Percentiles rank a stretch among this genome's conserved stretches.
These are phyloP conservation scores for Sweltsa coloradensis DNA, from an alignment of 1,140 invertebrate genomes.

Conservation along the genomic window DNA sequence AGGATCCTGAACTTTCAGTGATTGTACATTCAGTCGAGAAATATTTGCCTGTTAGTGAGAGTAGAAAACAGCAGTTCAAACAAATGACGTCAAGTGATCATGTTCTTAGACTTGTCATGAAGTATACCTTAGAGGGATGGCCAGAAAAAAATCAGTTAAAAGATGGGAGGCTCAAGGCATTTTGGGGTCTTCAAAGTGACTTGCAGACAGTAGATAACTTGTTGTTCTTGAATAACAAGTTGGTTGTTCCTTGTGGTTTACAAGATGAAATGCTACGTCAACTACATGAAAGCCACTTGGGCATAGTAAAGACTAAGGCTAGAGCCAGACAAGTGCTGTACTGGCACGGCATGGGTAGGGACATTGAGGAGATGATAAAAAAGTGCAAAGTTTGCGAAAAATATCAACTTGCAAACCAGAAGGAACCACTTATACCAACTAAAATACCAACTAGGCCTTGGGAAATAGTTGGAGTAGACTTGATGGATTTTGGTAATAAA, in stretches of 20 bases:
- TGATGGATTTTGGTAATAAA: slow-evolving; percentile 1
- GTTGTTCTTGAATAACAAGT: background rate
- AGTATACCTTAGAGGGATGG: background rate
- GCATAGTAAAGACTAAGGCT: background rate
- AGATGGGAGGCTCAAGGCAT: background rate
- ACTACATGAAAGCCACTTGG: slow-evolving; percentile 5
- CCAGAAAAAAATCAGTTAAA: background rate
- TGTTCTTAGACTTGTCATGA: background rate
- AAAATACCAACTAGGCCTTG: slow-evolving; percentile 1
- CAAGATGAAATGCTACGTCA: background rate
- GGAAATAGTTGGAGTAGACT: slow-evolving; percentile 1
- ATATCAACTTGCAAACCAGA: slow-evolving; percentile 2
- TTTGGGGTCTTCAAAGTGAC: background rate
- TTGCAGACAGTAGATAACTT: background rate
- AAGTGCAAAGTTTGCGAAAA: slow-evolving; percentile 11
- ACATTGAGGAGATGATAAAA: slow-evolving; percentile 5
- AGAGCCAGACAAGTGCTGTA: slow-evolving; percentile 2
- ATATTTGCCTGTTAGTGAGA: background rate
- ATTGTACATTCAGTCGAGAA: too few species aligned
- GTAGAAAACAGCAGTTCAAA: background rate
- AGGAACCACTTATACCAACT: slow-evolving; percentile 8
- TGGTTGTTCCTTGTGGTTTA: slow-evolving; percentile 1
- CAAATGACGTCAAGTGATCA: background rate
- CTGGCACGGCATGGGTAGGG: slow-evolving; percentile 5
- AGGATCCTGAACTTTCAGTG: slow-evolving; percentile 7